Base-by-base conservation (phyloP, 2,797 vertebrate species). In the Melanotaenia trifasciata region DNA sequence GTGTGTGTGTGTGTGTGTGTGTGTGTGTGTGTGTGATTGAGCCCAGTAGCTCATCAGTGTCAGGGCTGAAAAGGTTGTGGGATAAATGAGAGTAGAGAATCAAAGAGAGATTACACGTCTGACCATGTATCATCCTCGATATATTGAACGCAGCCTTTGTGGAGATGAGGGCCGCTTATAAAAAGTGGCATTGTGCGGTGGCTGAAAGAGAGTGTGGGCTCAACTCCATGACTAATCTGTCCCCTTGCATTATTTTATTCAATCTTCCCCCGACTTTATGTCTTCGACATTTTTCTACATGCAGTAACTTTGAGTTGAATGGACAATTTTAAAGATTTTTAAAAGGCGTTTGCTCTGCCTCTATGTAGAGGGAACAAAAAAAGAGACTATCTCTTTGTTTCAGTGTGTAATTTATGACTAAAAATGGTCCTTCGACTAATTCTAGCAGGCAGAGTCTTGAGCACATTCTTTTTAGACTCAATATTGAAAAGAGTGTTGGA, bases 311-410 rank as follows among this genome's bases (percentile, higher is more conserved):
- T 98, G 96, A 98, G 96, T 98, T 98, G 97, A 98, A 99, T 98
- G 97, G 96, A 96, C 96, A 98, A 98, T 98, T 98, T 98, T 98
- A 96, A 98, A 97, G 97, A 98, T 98, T 98, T 98, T 98, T 98
- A 97, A 97, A 97, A 98, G 97, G 96, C 96, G 94, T 96, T 96
- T 94, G 95, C 96, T 95, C 94, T 96, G 95, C 95, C 95, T 93
- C 93, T 96, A 95, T 92, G 94, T 84, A 90, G 92, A 59, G 89
- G 89, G 94, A 94, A 94, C 93, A 94, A 95, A 95, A 94, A 94
- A 93, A 89, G 88, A 91, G 96, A 95, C 95, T 96, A 94, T 96
- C 96, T 98, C 96, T 98, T 98, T 99, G 98, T 99, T 98, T 97
- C 96, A 95, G 96, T 96, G 96, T 96, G 97, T 95, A 95, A 95